A percentile compares a stretch with the other conserved stretches of the same genome.
Conservation (phyloP, 2,113 vertebrate species). For the Apteryx owenii region DNA sequence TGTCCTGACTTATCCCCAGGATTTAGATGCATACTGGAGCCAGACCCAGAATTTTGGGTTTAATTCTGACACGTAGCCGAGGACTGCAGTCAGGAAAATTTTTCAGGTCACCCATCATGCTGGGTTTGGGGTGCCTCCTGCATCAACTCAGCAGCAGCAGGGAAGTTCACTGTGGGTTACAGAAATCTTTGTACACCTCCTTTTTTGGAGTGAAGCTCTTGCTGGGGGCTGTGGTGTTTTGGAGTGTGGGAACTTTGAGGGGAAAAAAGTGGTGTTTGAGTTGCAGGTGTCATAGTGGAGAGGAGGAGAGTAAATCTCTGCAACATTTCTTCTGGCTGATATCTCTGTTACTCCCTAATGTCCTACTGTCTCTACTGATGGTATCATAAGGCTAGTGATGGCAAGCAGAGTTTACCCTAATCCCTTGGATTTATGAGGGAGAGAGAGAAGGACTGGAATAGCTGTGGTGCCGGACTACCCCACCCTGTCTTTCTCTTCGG, state of each 20-base stretch:
- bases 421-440: not conserved
- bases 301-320: not conserved
- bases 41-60: not conserved
- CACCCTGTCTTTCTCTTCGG: no score
- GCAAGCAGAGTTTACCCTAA: not conserved
- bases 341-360: not conserved
- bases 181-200: not conserved
- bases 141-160: not conserved
- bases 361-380: not conserved
- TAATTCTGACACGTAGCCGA: not conserved
- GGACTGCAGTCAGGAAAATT: accelerated
- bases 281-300: not conserved
- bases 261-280: not conserved
- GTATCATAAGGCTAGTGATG: not conserved
- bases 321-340: not conserved
- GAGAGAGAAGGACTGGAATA: not conserved
- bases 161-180: not conserved
- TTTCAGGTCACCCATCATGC: accelerated
- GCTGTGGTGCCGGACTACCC: not conserved
- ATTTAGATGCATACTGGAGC: accelerated
- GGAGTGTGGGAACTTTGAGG: not conserved
- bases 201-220: not conserved
- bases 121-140: not conserved
- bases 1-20: not conserved
- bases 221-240: not conserved